Percentiles rank a stretch among this genome's conserved stretches.
Conservation (phyloP, 2,797 vertebrate genomes). For the Amniataba percoides region DNA sequence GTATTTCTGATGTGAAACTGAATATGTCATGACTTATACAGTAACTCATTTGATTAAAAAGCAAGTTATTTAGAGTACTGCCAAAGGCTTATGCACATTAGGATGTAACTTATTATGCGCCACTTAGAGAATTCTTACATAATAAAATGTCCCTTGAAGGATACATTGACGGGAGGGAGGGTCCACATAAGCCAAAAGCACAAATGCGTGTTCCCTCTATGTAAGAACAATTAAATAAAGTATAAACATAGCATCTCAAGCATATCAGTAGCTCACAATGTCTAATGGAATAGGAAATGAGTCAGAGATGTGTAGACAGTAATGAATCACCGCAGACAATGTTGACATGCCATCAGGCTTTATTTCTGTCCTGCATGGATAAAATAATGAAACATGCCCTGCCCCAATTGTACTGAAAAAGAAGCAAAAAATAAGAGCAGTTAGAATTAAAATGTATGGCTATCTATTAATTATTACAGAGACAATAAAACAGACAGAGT, state of each 20-base stretch:
- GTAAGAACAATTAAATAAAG: slow-evolving; percentile 20
- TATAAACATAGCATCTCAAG: slow-evolving; percentile 19
- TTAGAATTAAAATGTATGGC: background rate
- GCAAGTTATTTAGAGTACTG: slow-evolving; percentile 1
- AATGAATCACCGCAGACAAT: slow-evolving; percentile 22
- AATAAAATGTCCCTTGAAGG: slow-evolving; percentile 38
- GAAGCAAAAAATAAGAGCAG: background rate
- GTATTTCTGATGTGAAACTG: background rate
- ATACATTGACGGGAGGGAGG: background rate
- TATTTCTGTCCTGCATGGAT: slow-evolving; percentile 19
- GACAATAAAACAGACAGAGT: background rate
- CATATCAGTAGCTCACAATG: background rate
- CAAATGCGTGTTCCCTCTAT: slow-evolving; percentile 4
- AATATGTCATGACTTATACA: background rate
- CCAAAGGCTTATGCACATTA: slow-evolving; percentile 11
- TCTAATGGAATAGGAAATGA: background rate
- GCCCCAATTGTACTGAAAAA: background rate
- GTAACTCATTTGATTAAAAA: slow-evolving; percentile 12
- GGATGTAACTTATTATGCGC: background rate
- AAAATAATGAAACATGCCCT: background rate
- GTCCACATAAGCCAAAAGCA: slow-evolving; percentile 1
- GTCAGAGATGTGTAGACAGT: slow-evolving; percentile 18
- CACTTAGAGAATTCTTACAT: slow-evolving; percentile 31
- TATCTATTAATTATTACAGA: background rate
- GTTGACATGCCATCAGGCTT: slow-evolving; percentile 11